Evolutionary conservation across 2,797 vertebrate species (phyloP), one percentile per base, ranked within the genome.

Genomic region (Gobio occitaniae): DNA sequence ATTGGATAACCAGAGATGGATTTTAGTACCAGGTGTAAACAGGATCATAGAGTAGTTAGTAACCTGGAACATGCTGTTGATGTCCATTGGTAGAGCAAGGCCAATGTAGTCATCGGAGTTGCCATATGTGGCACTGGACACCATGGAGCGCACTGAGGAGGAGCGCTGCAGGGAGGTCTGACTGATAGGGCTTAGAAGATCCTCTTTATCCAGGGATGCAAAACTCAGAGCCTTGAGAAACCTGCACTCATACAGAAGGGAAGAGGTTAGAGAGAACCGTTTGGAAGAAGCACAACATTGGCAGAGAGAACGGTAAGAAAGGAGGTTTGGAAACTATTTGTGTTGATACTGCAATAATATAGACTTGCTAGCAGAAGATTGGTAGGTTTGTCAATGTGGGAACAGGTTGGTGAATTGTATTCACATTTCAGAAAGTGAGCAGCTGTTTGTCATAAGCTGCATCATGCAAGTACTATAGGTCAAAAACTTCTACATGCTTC

Each of bases 221-320:
- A 99, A 99, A 93, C 98, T 99, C 93, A 99, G 95, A 87, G 98
- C 98, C 95, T 99, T 99, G 93, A 99, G 96, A 89, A 99, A 99
- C 95, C 98, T 99, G 93, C 85, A 90, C 83, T 91, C 89, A 89
- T 88, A 86, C 76, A 93, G 82, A 92, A 89, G 10, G 32, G 4
- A 50, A 44, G 21, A 75, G 36, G 61, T 19, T 13, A 69, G 21
- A 61, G 70, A 75, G 29, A 83, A 17, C 29, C 1, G 7, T 74
- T 74, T 82, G 29, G 21, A 69, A 41, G 36, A 90, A 93, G 91
- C 21, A 25, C 13, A 91, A 83, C 68, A 81, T 74, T 91, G 91
- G 93, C 88, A 93, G 89, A 77, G 91, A 91, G 88, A 21, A 50
- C 0, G 0, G 15, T 21, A 48, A 82, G 63, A 52, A 80, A 32